phyloP scores from a whole-genome alignment of 2,797 vertebrate species.

The Netta rufina region DNA sequence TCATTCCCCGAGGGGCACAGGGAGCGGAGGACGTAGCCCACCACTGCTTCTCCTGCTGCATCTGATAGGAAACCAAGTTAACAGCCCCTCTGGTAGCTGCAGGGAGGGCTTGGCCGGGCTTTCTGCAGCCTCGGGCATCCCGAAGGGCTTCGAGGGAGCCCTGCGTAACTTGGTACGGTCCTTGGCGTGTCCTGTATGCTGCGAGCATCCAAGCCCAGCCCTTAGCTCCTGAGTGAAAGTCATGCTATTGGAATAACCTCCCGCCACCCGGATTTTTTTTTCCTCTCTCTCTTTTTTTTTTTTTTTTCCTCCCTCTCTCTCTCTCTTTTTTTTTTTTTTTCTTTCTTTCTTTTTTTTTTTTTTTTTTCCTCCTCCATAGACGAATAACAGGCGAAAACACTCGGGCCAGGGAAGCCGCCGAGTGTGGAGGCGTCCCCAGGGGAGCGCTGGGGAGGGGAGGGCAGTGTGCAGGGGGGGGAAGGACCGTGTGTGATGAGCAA shows the following conservation, averaged over 20 bases:
- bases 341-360: accelerated
- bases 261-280: background rate
- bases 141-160: accelerated
- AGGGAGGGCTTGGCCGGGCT: background rate
- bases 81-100: accelerated
- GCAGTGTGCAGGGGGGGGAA: no score
- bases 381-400: background rate
- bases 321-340: no score
- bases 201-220: background rate
- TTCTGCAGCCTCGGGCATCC: background rate
- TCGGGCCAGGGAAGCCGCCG: slow-evolving; percentile 13
- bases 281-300: background rate
- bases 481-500: slow-evolving; percentile 19
- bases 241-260: background rate
- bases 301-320: no score
- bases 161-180: accelerated
- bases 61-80: background rate
- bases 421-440: background rate
- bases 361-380: slow-evolving; percentile 23
- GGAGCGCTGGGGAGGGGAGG: background rate
- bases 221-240: background rate
- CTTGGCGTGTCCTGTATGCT: background rate
- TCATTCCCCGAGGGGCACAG: background rate
- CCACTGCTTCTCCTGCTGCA: background rate
- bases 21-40: background rate